Base-by-base conservation (phyloP, 2,888 invertebrate species). In the Eutolmus rufibarbis region DNA sequence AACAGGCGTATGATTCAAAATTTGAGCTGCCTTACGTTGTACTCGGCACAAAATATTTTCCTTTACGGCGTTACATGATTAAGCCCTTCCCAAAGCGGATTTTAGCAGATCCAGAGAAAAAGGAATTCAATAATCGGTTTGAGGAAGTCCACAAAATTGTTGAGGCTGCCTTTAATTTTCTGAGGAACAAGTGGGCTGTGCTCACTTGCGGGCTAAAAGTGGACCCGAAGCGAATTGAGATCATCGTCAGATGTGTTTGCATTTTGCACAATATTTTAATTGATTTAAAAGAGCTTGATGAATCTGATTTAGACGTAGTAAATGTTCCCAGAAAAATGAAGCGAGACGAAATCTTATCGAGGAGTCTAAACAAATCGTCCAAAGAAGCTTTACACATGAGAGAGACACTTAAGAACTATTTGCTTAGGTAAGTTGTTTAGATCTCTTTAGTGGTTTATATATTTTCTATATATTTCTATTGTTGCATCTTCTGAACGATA, bases 181-280 rank as follows among this genome's bases (percentile, higher is more conserved):
- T 79, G 16, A 31, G 19, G 5, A 28, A n/a, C 12, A 79, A 79
- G 31, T 79, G 19, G 46, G 79, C 79, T 28, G 16, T 79, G 16
- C 40, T 79, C 43, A 79, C 46, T 12, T 34, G 31, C 16, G 31
- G 7, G 14, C 8, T 79, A 5, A 79, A 79, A 31, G 51, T 79
- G 1, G 79, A 51, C 7, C 28, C 31, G 28, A 51, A 79, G n/a
- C 40, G 51, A 51, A 79, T 79, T 40, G 43, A 31, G 19, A 31
- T 31, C 9, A 51, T 79, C 7, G 14, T 79, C 8, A 79, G n/a
- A 23, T 79, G 79, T 31, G 51, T 31, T 8, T 79, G 23, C n/a
- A 51, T 79, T 23, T 51, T 79, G 79, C 79, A 79, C 16, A 79
- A 79, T 51, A 51, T 79, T 16, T 31, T 28, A n/a, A 79, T 79